A percentile compares a stretch with the other conserved stretches of the same genome.
Evolutionary conservation across 2,888 invertebrate species (phyloP).

Genomic region (Pardosa pseudoannulata): DNA sequence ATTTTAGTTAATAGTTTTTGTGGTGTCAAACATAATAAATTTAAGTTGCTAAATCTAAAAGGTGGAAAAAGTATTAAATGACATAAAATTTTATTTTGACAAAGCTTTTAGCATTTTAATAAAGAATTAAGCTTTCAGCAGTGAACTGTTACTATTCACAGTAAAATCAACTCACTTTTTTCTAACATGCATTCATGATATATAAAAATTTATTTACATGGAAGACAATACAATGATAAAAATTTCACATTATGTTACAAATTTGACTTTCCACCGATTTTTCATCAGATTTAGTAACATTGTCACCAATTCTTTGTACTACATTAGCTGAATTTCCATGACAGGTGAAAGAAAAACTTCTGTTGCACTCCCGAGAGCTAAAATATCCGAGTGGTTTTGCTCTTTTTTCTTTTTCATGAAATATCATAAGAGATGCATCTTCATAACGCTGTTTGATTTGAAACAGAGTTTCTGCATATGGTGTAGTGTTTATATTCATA

Average conservation of each 20-base stretch:
- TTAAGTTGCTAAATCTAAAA: too few relatives aligned
- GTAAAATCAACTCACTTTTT: too few relatives aligned
- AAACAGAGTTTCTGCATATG: slow-evolving; percentile 70
- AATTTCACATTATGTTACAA: slow-evolving; percentile 70
- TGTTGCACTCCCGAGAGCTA: slow-evolving; percentile 56
- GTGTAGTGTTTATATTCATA: slow-evolving; percentile 37
- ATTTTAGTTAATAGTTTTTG: slow-evolving; percentile 1
- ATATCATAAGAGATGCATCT: slow-evolving; percentile 71
- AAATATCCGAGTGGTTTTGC: slow-evolving; percentile 63
- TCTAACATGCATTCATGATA: too few relatives aligned
- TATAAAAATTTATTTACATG: not conserved
- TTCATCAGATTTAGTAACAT: slow-evolving; percentile 73
- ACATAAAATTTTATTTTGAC: too few relatives aligned
- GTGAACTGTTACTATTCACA: too few relatives aligned
- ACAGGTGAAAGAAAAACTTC: slow-evolving; percentile 68
- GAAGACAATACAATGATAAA: not conserved
- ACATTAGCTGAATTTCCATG: slow-evolving; percentile 73
- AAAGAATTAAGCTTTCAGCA: too few relatives aligned
- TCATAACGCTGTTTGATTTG: slow-evolving; percentile 74
- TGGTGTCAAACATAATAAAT: too few relatives aligned
- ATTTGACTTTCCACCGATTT: slow-evolving; percentile 72
- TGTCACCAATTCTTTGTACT: slow-evolving; percentile 68
- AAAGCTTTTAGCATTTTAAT: too few relatives aligned
- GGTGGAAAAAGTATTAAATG: too few relatives aligned
- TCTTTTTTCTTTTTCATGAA: slow-evolving; percentile 71